phyloP scores from a whole-genome alignment of 2,113 vertebrate genomes.

The Oreotragus oreotragus region DNA sequence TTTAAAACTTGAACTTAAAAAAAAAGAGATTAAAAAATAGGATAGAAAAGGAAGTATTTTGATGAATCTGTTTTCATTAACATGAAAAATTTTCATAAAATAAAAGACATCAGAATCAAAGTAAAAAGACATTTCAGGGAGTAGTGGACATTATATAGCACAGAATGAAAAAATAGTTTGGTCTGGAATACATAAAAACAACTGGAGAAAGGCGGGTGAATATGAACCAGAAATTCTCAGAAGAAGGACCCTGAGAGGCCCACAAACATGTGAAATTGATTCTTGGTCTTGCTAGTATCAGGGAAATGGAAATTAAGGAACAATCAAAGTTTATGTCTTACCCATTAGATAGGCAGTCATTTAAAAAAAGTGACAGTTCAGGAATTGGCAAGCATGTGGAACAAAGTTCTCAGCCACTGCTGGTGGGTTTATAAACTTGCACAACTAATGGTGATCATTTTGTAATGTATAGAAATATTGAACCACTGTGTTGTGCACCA shows the following conservation, averaged over 20 bases:
- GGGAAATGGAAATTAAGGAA: background rate
- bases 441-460: background rate
- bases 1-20: background rate
- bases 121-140: conserved; percentile 25
- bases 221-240: conserved; percentile 34
- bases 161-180: background rate
- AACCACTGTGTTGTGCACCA: background rate
- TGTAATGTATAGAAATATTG: background rate
- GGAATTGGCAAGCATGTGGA: background rate
- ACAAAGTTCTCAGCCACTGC: background rate
- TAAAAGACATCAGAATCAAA: conserved; percentile 44
- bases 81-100: background rate
- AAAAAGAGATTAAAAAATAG: background rate
- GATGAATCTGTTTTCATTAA: conserved; percentile 39
- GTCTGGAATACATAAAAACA: conserved; percentile 48
- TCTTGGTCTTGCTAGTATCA: background rate
- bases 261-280: conserved; percentile 11
- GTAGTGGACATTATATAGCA: conserved; percentile 21
- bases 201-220: background rate
- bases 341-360: background rate
- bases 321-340: background rate
- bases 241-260: background rate
- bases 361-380: conserved; percentile 11
- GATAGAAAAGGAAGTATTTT: background rate
- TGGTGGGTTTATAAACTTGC: background rate